phyloP scores from a whole-genome alignment of 2,113 vertebrate genomes.

The Promerops cafer region DNA sequence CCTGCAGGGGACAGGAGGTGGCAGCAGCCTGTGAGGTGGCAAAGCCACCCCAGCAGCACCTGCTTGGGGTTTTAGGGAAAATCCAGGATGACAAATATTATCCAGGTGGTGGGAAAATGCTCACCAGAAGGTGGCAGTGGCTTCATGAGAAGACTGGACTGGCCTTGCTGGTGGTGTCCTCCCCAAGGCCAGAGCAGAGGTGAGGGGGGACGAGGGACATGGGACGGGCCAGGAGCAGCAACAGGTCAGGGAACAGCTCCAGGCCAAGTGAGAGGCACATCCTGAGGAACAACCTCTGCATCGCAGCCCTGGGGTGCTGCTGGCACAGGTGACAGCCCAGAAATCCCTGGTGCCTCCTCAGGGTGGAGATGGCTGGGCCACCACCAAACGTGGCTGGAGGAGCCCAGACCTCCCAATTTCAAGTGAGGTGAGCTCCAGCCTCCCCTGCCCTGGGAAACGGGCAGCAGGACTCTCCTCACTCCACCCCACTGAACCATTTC shows the following conservation, averaged over 20 bases:
- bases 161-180: background rate
- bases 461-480: background rate
- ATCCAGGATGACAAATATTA: background rate
- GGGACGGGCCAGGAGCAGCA: background rate
- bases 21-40: rapidly evolving
- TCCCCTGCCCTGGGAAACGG: background rate
- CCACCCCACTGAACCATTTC: background rate
- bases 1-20: background rate
- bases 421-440: background rate
- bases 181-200: rapidly evolving
- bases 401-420: rapidly evolving
- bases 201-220: rapidly evolving
- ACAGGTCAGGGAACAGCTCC: background rate
- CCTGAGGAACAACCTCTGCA: background rate
- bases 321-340: background rate
- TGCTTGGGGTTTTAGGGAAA: background rate
- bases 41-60: background rate
- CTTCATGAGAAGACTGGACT: background rate
- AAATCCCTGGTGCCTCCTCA: background rate
- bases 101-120: background rate
- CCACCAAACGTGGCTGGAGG: background rate
- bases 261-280: background rate
- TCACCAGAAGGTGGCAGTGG: rapidly evolving
- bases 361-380: rapidly evolving
- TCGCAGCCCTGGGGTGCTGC: rapidly evolving